phyloP scores from a whole-genome alignment of 1,140 invertebrate genomes.

The Rhizoglyphus robini region DNA sequence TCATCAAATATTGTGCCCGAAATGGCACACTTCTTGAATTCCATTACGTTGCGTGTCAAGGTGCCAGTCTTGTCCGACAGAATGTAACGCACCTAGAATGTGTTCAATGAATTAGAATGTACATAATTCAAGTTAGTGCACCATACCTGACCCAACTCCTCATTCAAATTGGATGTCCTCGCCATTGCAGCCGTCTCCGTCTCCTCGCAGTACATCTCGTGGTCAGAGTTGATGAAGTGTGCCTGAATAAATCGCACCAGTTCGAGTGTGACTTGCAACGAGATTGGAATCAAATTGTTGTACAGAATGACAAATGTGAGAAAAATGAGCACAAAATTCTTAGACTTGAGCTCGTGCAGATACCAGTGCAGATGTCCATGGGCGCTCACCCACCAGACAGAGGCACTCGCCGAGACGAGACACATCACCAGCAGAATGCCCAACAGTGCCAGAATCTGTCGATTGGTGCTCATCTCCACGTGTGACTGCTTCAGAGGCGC shows the following conservation, averaged over 20 bases:
- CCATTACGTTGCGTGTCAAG: conserved; percentile 94
- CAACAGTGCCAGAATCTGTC: conserved; percentile 86
- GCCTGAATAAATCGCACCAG: conserved; percentile 90
- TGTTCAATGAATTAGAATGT: too few species aligned
- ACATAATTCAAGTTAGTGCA: too few species aligned
- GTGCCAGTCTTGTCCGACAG: conserved; percentile 96
- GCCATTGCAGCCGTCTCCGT: conserved; percentile 90
- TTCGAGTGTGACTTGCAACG: conserved; percentile 94
- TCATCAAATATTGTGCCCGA: conserved; percentile 54
- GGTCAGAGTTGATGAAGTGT: conserved; percentile 78
- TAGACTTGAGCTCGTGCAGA: conserved; percentile 20
- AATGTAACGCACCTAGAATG: conserved; percentile 68
- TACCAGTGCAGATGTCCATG: conserved; percentile 24
- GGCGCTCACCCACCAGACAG: conserved; percentile 60
- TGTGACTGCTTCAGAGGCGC: conserved; percentile 82
- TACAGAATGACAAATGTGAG: conserved; percentile 98
- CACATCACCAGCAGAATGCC: conserved; percentile 75
- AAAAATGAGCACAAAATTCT: conserved; percentile 81
- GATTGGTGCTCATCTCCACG: conserved; percentile 84
- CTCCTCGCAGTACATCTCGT: conserved; percentile 88
- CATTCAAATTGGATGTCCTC: conserved; percentile 94
- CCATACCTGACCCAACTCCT: conserved; percentile 84
- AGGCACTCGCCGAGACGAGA: conserved; percentile 71
- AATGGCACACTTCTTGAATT: conserved; percentile 80
- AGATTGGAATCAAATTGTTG: conserved; percentile 99